Percentiles rank a stretch among this genome's conserved stretches.
Evolutionary conservation across 2,888 invertebrate genomes (phyloP).

Genomic region (Mimas tiliae): DNA sequence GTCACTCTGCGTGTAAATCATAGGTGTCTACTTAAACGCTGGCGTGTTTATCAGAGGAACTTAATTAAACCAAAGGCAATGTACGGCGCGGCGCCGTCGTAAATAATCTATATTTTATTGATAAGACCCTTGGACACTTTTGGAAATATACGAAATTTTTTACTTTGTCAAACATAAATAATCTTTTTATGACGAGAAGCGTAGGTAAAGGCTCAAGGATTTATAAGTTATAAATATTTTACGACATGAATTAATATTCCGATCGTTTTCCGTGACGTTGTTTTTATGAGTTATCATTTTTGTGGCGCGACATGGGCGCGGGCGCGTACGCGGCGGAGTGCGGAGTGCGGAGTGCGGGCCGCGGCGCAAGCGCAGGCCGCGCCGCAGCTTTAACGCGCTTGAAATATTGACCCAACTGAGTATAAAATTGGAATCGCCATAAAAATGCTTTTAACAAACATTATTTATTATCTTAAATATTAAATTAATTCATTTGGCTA

Average conservation of each 20-base stretch:
- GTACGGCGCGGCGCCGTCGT: slow-evolving; percentile 71
- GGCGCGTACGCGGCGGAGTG: slow-evolving; percentile 44
- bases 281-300: slow-evolving; percentile 85
- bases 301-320: slow-evolving; percentile 63
- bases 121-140: slow-evolving; percentile 76
- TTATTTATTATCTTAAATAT: slow-evolving; percentile 73
- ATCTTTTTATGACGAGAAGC: slow-evolving; percentile 84
- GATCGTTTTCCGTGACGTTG: slow-evolving; percentile 84
- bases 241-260: slow-evolving; percentile 85
- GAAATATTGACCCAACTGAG: slow-evolving; percentile 72
- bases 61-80: slow-evolving; percentile 54
- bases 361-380: slow-evolving; percentile 44
- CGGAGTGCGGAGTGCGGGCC: slow-evolving; percentile 43
- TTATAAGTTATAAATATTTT: slow-evolving; percentile 85
- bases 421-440: slow-evolving; percentile 75
- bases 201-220: slow-evolving; percentile 85
- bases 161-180: slow-evolving; percentile 84
- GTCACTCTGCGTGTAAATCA: slow-evolving; percentile 50
- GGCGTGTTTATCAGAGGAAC: slow-evolving; percentile 46
- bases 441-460: slow-evolving; percentile 75
- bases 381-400: slow-evolving; percentile 53
- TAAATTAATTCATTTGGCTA: slow-evolving; percentile 64
- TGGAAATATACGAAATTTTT: slow-evolving; percentile 81
- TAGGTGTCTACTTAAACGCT: slow-evolving; percentile 41
- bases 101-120: slow-evolving; percentile 80